phyloP scores from a whole-genome alignment of 2,113 vertebrate genomes.

The Plotosus lineatus region DNA sequence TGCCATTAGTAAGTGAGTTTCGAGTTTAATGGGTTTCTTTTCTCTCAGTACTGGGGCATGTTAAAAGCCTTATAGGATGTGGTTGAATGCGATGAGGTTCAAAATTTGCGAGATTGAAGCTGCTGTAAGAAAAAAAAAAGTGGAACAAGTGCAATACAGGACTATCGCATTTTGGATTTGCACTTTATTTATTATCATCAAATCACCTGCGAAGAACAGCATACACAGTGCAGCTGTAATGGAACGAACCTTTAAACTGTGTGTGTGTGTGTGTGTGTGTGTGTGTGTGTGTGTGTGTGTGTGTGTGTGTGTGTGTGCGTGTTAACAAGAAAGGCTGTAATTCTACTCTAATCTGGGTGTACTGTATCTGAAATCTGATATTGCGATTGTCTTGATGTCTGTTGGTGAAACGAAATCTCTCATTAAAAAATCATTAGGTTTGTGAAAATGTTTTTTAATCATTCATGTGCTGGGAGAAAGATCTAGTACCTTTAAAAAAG shows the following conservation, averaged over 20 bases:
- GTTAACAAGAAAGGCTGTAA: conserved; percentile 29
- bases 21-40: neutral
- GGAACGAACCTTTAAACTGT: neutral
- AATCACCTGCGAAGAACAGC: conserved; percentile 38
- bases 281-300: conserved; percentile 33
- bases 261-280: conserved; percentile 29
- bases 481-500: conserved; percentile 7
- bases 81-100: neutral
- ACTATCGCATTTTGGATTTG: conserved; percentile 10
- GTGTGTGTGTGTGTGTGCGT: conserved; percentile 23
- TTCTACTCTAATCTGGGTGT: conserved; percentile 32
- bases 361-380: conserved; percentile 50
- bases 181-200: conserved; percentile 36
- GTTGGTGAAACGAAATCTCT: conserved; percentile 56
- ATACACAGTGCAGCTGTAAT: conserved; percentile 21
- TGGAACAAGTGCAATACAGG: conserved; percentile 18
- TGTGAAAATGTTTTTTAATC: conserved; percentile 57
- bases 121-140: conserved; percentile 17
- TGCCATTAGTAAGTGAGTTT: neutral
- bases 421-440: conserved; percentile 68
- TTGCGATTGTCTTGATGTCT: conserved; percentile 49
- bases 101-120: conserved; percentile 22
- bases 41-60: neutral
- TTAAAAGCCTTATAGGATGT: neutral
- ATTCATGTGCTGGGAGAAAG: conserved; percentile 43